These are phyloP conservation scores for Eolophus roseicapilla DNA, from an alignment of 2,113 vertebrate genomes.

Conservation along the genomic window DNA sequence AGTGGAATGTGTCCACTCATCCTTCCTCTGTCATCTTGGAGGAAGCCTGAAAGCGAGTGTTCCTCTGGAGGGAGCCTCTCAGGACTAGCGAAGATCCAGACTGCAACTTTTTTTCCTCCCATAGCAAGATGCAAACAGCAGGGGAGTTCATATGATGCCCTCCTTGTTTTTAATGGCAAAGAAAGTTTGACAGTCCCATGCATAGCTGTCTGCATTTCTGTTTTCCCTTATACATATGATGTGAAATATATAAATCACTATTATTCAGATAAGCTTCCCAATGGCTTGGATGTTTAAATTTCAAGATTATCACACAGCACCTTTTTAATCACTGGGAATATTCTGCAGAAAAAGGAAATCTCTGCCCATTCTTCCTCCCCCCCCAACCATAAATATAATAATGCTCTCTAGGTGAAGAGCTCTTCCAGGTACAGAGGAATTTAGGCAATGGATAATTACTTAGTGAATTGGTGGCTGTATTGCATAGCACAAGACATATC, in stretches of 20 bases:
- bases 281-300: background rate
- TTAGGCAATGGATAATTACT: background rate
- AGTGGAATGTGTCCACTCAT: conserved; percentile 26
- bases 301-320: background rate
- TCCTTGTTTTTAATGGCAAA: background rate
- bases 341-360: background rate
- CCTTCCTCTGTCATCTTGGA: background rate
- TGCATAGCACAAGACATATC: background rate
- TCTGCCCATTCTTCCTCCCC: background rate
- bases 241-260: background rate
- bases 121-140: background rate
- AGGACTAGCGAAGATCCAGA: background rate
- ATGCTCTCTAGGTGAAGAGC: background rate
- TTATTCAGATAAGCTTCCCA: background rate
- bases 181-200: background rate
- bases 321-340: background rate
- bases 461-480: background rate
- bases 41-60: background rate
- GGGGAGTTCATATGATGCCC: background rate
- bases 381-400: background rate
- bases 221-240: background rate
- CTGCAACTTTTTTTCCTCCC: conserved; percentile 44
- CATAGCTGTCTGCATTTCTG: background rate
- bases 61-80: conserved; percentile 56
- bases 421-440: background rate